Evolutionary conservation across 2,888 invertebrate genomes (phyloP).

Genomic region (Deroplatys truncata): DNA sequence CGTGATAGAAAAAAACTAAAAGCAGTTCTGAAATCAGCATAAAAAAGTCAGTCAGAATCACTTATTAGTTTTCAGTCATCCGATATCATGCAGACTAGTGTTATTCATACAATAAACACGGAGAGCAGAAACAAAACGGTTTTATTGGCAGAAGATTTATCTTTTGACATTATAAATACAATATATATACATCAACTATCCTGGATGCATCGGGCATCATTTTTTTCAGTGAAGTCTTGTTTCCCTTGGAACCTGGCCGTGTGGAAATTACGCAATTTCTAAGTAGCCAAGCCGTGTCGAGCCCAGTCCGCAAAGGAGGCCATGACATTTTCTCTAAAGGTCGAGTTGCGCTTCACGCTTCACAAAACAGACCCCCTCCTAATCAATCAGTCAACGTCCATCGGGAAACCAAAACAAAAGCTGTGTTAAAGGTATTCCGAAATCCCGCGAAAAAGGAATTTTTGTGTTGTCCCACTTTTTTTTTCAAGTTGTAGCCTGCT

Average conservation of each 20-base stretch:
- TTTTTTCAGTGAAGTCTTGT: background rate
- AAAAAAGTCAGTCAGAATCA: no score
- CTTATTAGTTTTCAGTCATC: no score
- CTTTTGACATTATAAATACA: no score
- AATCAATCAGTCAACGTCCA: background rate
- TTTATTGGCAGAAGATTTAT: no score
- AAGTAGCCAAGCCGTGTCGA: background rate
- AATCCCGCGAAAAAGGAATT: background rate
- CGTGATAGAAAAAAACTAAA: no score
- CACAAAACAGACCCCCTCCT: background rate
- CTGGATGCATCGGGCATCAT: background rate
- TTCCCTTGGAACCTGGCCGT: background rate
- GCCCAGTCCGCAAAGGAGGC: background rate
- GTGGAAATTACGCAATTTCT: background rate
- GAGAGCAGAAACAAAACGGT: no score
- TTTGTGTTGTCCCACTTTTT: background rate
- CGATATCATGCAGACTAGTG: no score
- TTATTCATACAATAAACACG: no score
- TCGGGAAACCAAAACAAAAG: background rate
- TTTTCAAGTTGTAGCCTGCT: background rate
- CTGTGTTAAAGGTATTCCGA: background rate
- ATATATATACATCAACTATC: no score
- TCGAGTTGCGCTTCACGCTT: background rate
- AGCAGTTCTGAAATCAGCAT: no score
- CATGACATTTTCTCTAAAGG: background rate